Percentiles rank a stretch among this genome's conserved stretches.
Conservation (phyloP, 1,140 invertebrate species). For the Nixonia krombeini region DNA sequence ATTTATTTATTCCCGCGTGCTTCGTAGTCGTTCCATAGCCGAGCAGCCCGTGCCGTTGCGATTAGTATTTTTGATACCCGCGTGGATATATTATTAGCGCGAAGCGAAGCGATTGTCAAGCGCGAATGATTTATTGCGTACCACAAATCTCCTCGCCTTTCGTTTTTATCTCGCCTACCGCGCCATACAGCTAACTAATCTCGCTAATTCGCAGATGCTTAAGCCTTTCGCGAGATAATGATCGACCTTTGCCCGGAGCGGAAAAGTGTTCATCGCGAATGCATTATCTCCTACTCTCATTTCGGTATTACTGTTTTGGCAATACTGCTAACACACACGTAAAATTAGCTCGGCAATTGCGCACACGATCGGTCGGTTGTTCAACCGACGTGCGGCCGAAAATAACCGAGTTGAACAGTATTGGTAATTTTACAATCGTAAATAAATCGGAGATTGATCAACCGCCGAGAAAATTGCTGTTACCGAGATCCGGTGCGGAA, state of each 20-base stretch:
- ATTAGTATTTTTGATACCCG: slow-evolving; percentile 39
- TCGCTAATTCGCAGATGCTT: slow-evolving; percentile 27
- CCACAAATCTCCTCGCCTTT: slow-evolving; percentile 27
- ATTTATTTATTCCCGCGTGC: slow-evolving; percentile 27
- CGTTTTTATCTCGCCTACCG: slow-evolving; percentile 24
- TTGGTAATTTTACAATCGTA: too few species aligned
- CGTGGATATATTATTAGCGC: slow-evolving; percentile 30
- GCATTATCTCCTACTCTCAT: too few species aligned
- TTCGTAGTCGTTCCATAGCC: slow-evolving; percentile 1
- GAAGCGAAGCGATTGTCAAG: neutral
- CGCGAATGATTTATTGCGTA: slow-evolving; percentile 29
- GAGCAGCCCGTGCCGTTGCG: slow-evolving; percentile 3
- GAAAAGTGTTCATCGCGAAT: too few species aligned
- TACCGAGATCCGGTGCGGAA: neutral
- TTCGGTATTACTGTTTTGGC: too few species aligned
- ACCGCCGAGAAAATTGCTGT: neutral
- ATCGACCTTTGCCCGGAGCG: slow-evolving; percentile 41
- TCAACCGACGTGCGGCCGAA: too few species aligned
- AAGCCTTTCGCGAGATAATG: slow-evolving; percentile 23
- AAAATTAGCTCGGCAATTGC: too few species aligned
- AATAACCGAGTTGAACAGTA: too few species aligned
- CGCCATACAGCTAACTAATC: slow-evolving; percentile 20
- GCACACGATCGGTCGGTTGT: too few species aligned
- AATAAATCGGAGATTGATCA: too few species aligned
- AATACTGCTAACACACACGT: too few species aligned